These are phyloP conservation scores for Pachymerium ferrugineum DNA, from an alignment of 2,888 invertebrate genomes.

Conservation along the genomic window DNA sequence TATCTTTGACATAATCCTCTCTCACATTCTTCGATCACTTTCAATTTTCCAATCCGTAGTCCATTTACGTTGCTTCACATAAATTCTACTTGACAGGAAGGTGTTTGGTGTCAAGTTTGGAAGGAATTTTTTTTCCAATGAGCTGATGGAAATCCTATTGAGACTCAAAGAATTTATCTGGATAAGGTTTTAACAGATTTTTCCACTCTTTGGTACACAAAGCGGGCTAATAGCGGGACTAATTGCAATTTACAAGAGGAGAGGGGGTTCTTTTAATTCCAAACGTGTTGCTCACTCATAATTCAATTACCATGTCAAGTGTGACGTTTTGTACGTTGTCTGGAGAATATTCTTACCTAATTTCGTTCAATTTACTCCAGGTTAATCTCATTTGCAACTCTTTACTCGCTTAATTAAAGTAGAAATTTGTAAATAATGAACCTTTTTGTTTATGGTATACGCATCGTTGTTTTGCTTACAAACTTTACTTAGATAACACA, in stretches of 20 bases:
- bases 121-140: neutral
- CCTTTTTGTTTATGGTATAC: no score
- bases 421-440: constrained; percentile 15
- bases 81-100: neutral
- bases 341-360: neutral
- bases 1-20: neutral
- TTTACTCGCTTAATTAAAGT: neutral
- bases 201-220: neutral
- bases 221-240: neutral
- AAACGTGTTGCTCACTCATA: constrained; percentile 10
- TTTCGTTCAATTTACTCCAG: neutral
- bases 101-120: constrained; percentile 3
- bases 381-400: constrained; percentile 6
- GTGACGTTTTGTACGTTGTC: neutral
- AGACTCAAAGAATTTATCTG: neutral
- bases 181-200: neutral
- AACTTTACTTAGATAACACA: no score
- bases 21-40: constrained; percentile 3
- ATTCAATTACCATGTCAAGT: neutral
- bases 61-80: neutral
- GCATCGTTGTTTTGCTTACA: no score
- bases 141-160: neutral
- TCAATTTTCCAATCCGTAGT: neutral
- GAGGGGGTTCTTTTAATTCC: constrained; percentile 10
- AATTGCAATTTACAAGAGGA: constrained; percentile 14